Percentiles rank a stretch among this genome's conserved stretches.
Evolutionary conservation across 2,888 invertebrate species (phyloP).

Genomic region (Drymonia ruficornis): DNA sequence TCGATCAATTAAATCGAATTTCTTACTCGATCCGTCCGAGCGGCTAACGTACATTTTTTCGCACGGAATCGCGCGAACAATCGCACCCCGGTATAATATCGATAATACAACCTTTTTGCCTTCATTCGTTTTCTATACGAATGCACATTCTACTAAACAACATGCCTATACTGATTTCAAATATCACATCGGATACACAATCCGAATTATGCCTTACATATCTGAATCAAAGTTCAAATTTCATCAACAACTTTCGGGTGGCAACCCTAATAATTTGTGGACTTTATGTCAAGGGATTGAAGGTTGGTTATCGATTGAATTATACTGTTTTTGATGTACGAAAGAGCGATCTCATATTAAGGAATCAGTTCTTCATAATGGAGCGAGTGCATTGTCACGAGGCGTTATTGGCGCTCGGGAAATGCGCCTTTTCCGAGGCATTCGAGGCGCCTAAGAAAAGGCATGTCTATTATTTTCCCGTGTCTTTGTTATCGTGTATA

Average conservation of each 20-base stretch:
- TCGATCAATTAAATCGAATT: constrained; percentile 65
- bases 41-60: constrained; percentile 54
- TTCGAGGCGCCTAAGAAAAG: constrained; percentile 71
- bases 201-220: constrained; percentile 17
- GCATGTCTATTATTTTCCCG: constrained; percentile 39
- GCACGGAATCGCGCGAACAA: constrained; percentile 63
- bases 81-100: constrained; percentile 62
- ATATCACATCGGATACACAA: constrained; percentile 51
- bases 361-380: constrained; percentile 74
- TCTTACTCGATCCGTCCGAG: constrained; percentile 35
- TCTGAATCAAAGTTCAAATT: constrained; percentile 16
- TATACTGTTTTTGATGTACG: constrained; percentile 40
- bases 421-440: constrained; percentile 47
- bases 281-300: constrained; percentile 17
- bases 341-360: constrained; percentile 66
- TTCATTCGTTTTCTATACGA: constrained; percentile 66
- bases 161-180: constrained; percentile 30
- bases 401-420: constrained; percentile 39
- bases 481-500: constrained; percentile 32
- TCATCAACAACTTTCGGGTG: neutral
- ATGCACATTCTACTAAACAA: constrained; percentile 78
- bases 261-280: constrained; percentile 14
- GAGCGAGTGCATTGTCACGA: constrained; percentile 63
- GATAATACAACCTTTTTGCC: constrained; percentile 65
- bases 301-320: constrained; percentile 43